Percentiles rank a stretch among this genome's conserved stretches.
phyloP scores from a whole-genome alignment of 2,113 vertebrate genomes.

The Tetraodon nigroviridis region DNA sequence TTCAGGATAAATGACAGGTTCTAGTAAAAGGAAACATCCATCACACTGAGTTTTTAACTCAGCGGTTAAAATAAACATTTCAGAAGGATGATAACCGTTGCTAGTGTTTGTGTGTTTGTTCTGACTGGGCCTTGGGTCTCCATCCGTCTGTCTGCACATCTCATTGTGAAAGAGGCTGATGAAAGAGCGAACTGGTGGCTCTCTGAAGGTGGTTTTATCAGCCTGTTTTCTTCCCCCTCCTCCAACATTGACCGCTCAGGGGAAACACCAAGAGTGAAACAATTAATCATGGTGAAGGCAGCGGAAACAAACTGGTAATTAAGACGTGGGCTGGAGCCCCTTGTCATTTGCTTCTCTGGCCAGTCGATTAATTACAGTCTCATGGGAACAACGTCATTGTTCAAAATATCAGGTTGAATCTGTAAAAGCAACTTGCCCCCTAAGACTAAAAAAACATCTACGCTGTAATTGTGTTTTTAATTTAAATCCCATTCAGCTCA shows the following conservation, averaged over 20 bases:
- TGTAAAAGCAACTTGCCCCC: not conserved
- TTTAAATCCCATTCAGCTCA: too few relatives aligned
- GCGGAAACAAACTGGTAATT: conserved; percentile 70
- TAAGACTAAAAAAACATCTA: too few relatives aligned
- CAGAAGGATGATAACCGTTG: conserved; percentile 31
- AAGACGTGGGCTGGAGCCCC: conserved; percentile 57
- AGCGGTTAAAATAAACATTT: conserved; percentile 16
- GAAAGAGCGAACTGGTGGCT: conserved; percentile 30
- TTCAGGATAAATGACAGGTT: not conserved
- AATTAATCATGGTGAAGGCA: conserved; percentile 75
- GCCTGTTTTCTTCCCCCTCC: conserved; percentile 19
- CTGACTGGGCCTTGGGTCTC: conserved; percentile 34
- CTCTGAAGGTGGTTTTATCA: conserved; percentile 30
- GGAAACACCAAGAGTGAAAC: conserved; percentile 54
- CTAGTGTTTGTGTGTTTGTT: conserved; percentile 11
- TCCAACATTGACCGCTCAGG: conserved; percentile 42
- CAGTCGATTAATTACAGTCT: conserved; percentile 74
- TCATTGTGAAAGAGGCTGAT: conserved; percentile 25
- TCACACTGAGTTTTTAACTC: not conserved
- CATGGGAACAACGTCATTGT: conserved; percentile 30
- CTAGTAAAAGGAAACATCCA: not conserved
- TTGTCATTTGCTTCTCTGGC: conserved; percentile 54
- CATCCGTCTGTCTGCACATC: conserved; percentile 54
- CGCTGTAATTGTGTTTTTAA: too few relatives aligned
- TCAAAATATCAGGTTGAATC: conserved; percentile 13